Conservation (phyloP, 2,113 vertebrate species). For the Dipodomys spectabilis region DNA sequence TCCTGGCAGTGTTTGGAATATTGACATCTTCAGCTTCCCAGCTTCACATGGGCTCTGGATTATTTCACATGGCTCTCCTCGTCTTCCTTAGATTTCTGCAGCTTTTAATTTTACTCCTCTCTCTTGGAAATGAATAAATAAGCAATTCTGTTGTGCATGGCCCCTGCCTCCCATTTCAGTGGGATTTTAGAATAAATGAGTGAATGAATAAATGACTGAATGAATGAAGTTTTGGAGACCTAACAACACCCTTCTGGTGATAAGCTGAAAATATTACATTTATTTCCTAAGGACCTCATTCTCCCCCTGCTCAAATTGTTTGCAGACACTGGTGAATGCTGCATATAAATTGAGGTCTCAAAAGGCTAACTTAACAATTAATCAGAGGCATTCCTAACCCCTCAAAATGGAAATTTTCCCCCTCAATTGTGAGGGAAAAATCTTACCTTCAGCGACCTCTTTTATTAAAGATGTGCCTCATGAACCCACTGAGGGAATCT, state of each 20-base stretch:
- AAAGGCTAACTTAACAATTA: conserved; percentile 76
- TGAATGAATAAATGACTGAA: no score
- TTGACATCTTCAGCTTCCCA: not conserved
- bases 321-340: conserved; percentile 75
- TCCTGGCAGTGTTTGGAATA: rapidly evolving
- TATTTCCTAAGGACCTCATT: conserved; percentile 68
- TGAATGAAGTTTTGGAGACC: conserved; percentile 73
- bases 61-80: not conserved
- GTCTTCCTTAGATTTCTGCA: not conserved
- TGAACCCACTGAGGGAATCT: not conserved
- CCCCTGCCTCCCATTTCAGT: conserved; percentile 71
- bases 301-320: conserved; percentile 58
- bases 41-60: rapidly evolving
- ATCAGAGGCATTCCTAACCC: conserved; percentile 33
- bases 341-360: conserved; percentile 60
- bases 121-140: conserved; percentile 2
- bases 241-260: conserved; percentile 61
- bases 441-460: conserved; percentile 3
- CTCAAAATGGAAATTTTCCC: conserved; percentile 60
- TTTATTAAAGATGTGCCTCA: not conserved
- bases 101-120: not conserved
- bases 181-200: conserved; percentile 64
- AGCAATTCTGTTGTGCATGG: not conserved
- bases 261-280: conserved; percentile 71
- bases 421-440: not conserved